phyloP scores from a whole-genome alignment of 2,888 invertebrate genomes.

The Drosophila algonquin region DNA sequence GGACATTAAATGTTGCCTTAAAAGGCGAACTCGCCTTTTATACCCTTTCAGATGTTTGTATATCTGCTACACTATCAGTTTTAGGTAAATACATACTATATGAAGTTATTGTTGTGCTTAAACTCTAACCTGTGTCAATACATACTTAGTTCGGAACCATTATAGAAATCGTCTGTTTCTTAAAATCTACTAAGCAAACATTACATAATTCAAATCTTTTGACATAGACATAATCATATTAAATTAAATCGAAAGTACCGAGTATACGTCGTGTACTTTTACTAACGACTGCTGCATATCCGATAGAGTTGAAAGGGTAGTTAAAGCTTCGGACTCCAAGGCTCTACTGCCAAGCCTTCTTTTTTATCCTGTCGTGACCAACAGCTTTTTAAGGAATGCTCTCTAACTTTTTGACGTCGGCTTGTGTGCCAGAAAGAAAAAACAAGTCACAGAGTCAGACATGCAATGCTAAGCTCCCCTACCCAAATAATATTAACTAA shows the following conservation, averaged over 20 bases:
- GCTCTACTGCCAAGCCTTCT: background rate
- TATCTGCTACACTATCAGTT: background rate
- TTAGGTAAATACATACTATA: background rate
- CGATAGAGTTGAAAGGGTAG: background rate
- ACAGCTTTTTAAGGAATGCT: slow-evolving; percentile 76
- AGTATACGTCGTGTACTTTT: too few relatives aligned
- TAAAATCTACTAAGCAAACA: too few relatives aligned
- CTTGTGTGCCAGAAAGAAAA: slow-evolving; percentile 12
- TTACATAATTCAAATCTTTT: too few relatives aligned
- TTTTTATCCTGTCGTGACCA: slow-evolving; percentile 75
- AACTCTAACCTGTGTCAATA: background rate
- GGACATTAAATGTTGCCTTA: slow-evolving; percentile 79
- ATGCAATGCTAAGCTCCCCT: slow-evolving; percentile 58
- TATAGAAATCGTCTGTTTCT: too few relatives aligned
- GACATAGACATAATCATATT: too few relatives aligned
- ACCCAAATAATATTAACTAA: slow-evolving; percentile 51
- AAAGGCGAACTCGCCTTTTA: slow-evolving; percentile 78
- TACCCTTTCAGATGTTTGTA: slow-evolving; percentile 18
- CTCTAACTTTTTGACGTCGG: slow-evolving; percentile 16
- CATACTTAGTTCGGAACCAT: too few relatives aligned
- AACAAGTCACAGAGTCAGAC: slow-evolving; percentile 76
- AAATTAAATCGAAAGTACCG: too few relatives aligned
- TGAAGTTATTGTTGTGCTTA: background rate
- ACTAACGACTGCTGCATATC: too few relatives aligned
- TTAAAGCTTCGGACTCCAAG: background rate